A percentile compares a stretch with the other conserved stretches of the same genome.
Conservation (phyloP, 2,113 vertebrate species). For the Bubo bubo region DNA sequence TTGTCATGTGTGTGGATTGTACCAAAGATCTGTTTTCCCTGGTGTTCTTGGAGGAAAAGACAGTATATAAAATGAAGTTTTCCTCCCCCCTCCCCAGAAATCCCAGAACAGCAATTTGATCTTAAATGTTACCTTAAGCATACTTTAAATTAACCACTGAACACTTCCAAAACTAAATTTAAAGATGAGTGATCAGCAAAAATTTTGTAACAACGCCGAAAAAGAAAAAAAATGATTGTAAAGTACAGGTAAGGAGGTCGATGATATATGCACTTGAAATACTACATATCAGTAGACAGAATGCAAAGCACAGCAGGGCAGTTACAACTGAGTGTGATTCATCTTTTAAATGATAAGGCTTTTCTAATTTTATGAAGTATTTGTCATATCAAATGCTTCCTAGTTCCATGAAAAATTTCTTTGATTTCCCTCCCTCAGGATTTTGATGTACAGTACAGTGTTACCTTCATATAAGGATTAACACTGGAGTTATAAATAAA, state of each 20-base stretch:
- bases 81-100: neutral
- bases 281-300: conserved; percentile 13
- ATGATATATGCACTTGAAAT: conserved; percentile 31
- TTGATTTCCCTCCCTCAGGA: conserved; percentile 26
- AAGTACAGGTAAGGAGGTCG: neutral
- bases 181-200: conserved; percentile 52
- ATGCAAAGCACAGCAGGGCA: conserved; percentile 45
- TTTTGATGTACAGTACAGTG: neutral
- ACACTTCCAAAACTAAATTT: conserved; percentile 45
- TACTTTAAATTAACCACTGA: conserved; percentile 45
- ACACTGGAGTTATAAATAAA: conserved; percentile 38
- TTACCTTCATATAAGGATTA: neutral
- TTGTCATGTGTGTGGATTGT: conserved; percentile 54
- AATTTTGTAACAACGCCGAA: neutral
- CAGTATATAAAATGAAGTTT: conserved; percentile 43
- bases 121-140: conserved; percentile 43
- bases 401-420: conserved; percentile 10
- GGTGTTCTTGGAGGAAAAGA: conserved; percentile 17
- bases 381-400: conserved; percentile 62
- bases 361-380: conserved; percentile 45
- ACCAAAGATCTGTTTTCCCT: conserved; percentile 42
- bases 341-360: conserved; percentile 56
- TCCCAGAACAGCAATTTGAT: conserved; percentile 38
- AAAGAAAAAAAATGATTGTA: neutral
- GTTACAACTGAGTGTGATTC: conserved; percentile 37